Conservation (phyloP, 2,888 invertebrate species). For the Philopedon plagiatum region DNA sequence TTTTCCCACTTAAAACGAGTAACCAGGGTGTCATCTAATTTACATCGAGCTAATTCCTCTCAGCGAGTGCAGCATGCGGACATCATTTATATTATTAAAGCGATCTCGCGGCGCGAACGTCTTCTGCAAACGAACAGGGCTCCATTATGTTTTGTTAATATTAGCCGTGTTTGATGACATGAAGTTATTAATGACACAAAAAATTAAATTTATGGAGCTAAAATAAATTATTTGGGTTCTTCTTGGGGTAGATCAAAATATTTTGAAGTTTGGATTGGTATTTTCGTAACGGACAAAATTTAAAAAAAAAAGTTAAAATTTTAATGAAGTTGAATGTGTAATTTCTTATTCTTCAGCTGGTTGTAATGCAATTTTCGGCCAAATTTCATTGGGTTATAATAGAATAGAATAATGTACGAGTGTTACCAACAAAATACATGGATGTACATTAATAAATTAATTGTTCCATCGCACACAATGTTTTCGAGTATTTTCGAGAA, state of each 20-base stretch:
- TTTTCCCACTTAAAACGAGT: not conserved
- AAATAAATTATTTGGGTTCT: slow-evolving; percentile 1
- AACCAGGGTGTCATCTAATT: slow-evolving; percentile 15
- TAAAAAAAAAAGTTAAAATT: too few species aligned
- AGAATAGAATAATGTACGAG: too few species aligned
- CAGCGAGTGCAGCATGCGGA: slow-evolving; percentile 23
- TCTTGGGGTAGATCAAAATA: not conserved
- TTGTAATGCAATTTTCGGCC: too few species aligned
- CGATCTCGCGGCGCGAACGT: slow-evolving; percentile 16
- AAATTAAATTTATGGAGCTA: slow-evolving; percentile 26
- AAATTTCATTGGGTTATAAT: too few species aligned
- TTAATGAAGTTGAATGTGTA: too few species aligned
- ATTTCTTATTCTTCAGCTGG: too few species aligned
- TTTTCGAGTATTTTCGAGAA: too few species aligned
- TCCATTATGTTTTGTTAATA: slow-evolving; percentile 38
- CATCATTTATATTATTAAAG: slow-evolving; percentile 28
- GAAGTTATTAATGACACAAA: slow-evolving; percentile 32
- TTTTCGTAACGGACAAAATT: not conserved
- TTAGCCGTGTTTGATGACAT: slow-evolving; percentile 36
- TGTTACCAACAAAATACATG: too few species aligned
- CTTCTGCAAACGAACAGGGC: slow-evolving; percentile 22
- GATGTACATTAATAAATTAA: too few species aligned
- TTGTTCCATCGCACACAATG: too few species aligned
- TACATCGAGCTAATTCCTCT: slow-evolving; percentile 16
- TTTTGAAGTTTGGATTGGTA: not conserved